Percentiles rank a stretch among this genome's conserved stretches.
Evolutionary conservation across 2,113 vertebrate species (phyloP).

Genomic region (Accipiter cooperii): DNA sequence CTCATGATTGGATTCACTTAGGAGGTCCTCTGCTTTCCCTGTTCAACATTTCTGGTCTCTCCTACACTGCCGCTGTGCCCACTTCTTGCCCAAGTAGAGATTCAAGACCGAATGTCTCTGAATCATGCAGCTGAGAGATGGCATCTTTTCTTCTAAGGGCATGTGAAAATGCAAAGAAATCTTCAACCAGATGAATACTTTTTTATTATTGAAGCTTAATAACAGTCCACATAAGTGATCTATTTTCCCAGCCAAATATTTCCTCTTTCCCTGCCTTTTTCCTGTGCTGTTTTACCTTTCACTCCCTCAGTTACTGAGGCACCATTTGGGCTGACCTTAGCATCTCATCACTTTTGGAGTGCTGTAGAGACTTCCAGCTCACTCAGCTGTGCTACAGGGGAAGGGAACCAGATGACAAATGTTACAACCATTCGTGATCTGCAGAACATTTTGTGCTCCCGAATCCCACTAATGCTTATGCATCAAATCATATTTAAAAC

Average conservation of each 20-base stretch:
- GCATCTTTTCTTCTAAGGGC: neutral
- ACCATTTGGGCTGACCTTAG: neutral
- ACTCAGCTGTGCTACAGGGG: neutral
- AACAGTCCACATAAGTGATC: neutral
- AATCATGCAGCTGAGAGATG: neutral
- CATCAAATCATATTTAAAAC: neutral
- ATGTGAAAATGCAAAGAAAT: neutral
- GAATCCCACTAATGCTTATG: neutral
- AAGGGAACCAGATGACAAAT: neutral
- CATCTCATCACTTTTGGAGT: neutral
- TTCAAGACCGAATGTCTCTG: neutral
- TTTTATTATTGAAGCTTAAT: neutral
- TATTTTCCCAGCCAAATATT: neutral
- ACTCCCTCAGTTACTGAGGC: neutral
- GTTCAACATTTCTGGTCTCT: neutral
- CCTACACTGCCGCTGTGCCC: neutral
- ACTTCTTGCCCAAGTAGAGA: neutral
- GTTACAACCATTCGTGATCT: neutral
- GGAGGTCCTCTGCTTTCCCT: neutral
- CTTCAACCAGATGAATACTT: neutral
- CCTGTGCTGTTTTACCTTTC: neutral
- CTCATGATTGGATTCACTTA: accelerated
- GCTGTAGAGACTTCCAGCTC: neutral
- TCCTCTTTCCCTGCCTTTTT: neutral
- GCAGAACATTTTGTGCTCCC: neutral